Base-by-base conservation (phyloP, 2,113 vertebrate genomes). In the Lepus europaeus region DNA sequence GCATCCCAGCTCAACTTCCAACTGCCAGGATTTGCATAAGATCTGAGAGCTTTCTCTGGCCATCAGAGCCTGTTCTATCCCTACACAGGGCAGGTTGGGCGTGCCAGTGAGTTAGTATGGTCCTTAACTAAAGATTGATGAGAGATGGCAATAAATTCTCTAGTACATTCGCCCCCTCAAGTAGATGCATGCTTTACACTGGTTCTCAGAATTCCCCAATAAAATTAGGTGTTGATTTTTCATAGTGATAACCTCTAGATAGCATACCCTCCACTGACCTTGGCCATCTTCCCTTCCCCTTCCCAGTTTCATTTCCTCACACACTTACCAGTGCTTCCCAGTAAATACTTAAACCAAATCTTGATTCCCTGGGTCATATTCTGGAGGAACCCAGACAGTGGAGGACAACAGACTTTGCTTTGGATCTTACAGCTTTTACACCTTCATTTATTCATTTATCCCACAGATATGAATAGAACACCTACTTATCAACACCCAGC, bases 311-410 rank as follows among this genome's bases (percentile, higher is more conserved):
- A 49, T 2, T 68, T 69, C 23, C 17, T 20, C 6, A 76, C 16
- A 14, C 49, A 13, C n/a, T 70, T 69, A 31, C 14, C 45, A 51
- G 51, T 10, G 49, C 77, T 77, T 94, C 77, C 29, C 39, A 94
- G 74, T 22, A 93, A 90, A 25, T 49, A 86, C 7, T 90, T 53
- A 6, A 53, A 78, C 5, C 11, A 94, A 89, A 77, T 89, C 45
- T 25, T 93, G 68, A 68, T 81, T 31, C 45, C 93, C 49, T 66
- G 6, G 6, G 59, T 89, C 45, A 66, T 36, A 73, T 85, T 81
- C 63, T 73, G 49, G 61, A 36, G 2, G 4, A 91, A 68, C 9
- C 0, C 45, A 94, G 19, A 33, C 1, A 81, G 16, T 68, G 2
- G 49, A 70, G 49, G 59, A 87, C 56, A 27, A 53, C 8, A 80